These are phyloP conservation scores for Ceyx melanurus DNA, from an alignment of 2,113 vertebrate genomes.

Conservation along the genomic window DNA sequence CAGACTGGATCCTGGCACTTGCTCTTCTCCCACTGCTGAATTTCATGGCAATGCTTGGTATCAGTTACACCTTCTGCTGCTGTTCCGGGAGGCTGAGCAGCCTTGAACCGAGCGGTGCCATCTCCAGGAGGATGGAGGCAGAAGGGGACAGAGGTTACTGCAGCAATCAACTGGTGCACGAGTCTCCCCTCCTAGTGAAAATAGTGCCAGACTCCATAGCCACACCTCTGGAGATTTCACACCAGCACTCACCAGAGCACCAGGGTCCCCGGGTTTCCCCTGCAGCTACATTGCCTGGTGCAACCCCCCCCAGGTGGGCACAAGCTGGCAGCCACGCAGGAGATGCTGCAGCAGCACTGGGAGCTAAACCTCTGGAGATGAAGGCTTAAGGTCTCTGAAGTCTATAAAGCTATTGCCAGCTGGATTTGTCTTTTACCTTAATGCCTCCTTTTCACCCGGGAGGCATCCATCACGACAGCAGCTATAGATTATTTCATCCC, in stretches of 20 bases:
- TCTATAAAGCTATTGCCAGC: not conserved
- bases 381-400: not conserved
- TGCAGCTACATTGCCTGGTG: not conserved
- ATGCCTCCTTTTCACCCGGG: not conserved
- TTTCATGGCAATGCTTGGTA: not conserved
- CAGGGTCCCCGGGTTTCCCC: not conserved
- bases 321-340: rapidly evolving
- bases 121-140: not conserved
- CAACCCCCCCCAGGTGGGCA: not conserved
- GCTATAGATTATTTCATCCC: not conserved
- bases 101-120: not conserved
- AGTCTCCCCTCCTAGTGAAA: not conserved
- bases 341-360: not conserved
- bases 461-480: not conserved
- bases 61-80: not conserved
- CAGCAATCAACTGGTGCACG: not conserved
- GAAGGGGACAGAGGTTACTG: not conserved
- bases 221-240: not conserved
- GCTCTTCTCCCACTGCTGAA: not conserved
- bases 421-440: not conserved
- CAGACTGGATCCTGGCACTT: not conserved
- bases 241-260: not conserved
- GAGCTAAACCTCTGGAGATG: not conserved
- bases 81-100: not conserved
- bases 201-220: not conserved